Evolutionary conservation across 2,797 vertebrate species (phyloP), one percentile per base, ranked within the genome.

Genomic region (Kryptopterus vitreolus): DNA sequence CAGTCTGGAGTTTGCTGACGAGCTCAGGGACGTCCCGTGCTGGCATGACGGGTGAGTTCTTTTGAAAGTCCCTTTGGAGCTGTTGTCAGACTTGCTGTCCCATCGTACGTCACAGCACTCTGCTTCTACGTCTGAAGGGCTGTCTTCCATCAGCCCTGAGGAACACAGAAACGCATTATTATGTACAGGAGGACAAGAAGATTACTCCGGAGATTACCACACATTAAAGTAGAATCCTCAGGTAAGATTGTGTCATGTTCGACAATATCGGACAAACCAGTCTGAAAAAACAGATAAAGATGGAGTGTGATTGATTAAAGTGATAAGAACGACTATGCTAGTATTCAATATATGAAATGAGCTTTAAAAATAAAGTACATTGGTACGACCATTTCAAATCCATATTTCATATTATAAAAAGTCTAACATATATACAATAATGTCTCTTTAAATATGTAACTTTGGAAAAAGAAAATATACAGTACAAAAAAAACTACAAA

Each of bases 51-150:
- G 93, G 91, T 96, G 95, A 93, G 94, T 95, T 92, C 92, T 93
- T 93, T 95, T 95, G 87, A 91, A 91, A 86, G 93, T 93, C 89
- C 95, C 95, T 91, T 92, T 90, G 90, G 95, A 93, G 82, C 92
- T 93, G 91, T 93, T 93, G 92, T 95, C 91, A 88, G 94, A 86
- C 90, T 91, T 94, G 88, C 92, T 92, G 93, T 95, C 95, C 95
- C 96, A 96, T 93, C 96, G 95, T 91, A 99, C 94, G 76, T 99
- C 97, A 89, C 98, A 99, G 94, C 98, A 99, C 94, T 97, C 95
- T 91, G 96, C 95, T 86, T 96, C 93, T 68, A 94, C 93, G 88
- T 95, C 95, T 92, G 95, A 96, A 84, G 95, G 94, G 89, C 96
- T 94, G 91, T 95, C 94, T 90, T 98, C 96, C 88, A 96, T 94